Percentiles rank a stretch among this genome's conserved stretches.
Evolutionary conservation across 2,113 vertebrate species (phyloP).

Genomic region (Mormyrus lacerda): DNA sequence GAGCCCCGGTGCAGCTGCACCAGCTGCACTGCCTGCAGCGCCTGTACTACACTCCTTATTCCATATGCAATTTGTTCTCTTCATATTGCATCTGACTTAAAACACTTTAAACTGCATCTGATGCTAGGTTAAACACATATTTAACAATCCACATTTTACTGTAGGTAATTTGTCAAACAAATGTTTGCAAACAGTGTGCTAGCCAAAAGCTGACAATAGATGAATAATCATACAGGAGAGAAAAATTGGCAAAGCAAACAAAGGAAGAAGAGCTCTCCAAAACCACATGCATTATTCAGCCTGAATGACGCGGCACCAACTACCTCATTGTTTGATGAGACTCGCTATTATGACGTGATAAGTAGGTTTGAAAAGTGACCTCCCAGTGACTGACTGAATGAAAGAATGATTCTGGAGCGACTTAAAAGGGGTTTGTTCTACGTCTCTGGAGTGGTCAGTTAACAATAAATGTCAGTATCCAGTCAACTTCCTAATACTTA

Average conservation of each 20-base stretch:
- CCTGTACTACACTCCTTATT: neutral
- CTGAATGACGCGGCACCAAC: neutral
- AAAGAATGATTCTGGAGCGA: neutral
- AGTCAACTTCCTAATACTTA: neutral
- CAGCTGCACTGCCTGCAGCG: neutral
- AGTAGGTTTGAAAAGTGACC: neutral
- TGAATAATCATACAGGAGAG: neutral
- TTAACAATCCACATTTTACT: neutral
- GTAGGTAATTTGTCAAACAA: neutral
- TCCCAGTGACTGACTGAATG: neutral
- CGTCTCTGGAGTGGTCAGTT: neutral
- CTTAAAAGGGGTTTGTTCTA: neutral
- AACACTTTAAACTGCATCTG: neutral
- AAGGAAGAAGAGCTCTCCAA: neutral
- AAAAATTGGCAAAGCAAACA: neutral
- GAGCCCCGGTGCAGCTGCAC: neutral
- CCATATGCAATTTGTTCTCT: neutral
- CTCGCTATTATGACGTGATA: neutral
- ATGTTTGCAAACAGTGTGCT: neutral
- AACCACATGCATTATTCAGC: neutral
- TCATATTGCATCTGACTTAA: neutral
- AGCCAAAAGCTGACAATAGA: neutral
- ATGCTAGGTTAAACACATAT: neutral
- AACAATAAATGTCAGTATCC: neutral
- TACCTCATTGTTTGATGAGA: neutral